Evolutionary conservation across 2,888 invertebrate species (phyloP).

Genomic region (Lasioglossum calceatum): DNA sequence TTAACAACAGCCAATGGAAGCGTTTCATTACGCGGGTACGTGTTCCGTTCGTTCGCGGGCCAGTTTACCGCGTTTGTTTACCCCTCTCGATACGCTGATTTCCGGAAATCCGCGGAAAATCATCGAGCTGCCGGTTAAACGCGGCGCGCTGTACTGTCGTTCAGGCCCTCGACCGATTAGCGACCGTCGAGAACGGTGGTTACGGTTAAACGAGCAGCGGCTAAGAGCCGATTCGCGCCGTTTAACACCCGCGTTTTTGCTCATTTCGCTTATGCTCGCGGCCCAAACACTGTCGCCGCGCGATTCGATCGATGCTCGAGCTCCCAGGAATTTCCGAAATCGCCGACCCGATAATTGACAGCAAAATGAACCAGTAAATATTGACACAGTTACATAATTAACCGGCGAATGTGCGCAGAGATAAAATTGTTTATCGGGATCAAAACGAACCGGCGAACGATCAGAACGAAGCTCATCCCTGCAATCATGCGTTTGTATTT

Average conservation of each 20-base stretch:
- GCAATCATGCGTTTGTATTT: neutral
- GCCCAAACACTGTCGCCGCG: neutral
- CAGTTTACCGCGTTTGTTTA: slow-evolving; percentile 39
- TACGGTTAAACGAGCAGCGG: slow-evolving; percentile 14
- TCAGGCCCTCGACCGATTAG: slow-evolving; percentile 18
- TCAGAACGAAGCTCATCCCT: neutral
- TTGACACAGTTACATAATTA: neutral
- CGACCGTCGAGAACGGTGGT: neutral
- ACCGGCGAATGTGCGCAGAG: neutral
- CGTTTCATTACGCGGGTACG: slow-evolving; percentile 64
- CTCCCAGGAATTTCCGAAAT: neutral
- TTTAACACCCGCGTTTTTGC: neutral
- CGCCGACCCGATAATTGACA: neutral
- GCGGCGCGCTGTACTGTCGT: neutral
- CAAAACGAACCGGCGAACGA: neutral
- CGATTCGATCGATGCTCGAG: neutral
- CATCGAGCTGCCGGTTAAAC: slow-evolving; percentile 37
- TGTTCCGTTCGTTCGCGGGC: slow-evolving; percentile 33
- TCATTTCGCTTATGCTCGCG: neutral
- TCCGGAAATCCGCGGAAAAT: slow-evolving; percentile 64
- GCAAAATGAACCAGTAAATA: neutral
- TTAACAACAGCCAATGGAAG: slow-evolving; percentile 68
- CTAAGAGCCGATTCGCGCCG: slow-evolving; percentile 12
- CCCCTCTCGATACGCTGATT: slow-evolving; percentile 49
- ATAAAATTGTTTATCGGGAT: neutral